These are phyloP conservation scores for Drosophila eugracilis DNA, from an alignment of 1,140 invertebrate species.

Conservation along the genomic window DNA sequence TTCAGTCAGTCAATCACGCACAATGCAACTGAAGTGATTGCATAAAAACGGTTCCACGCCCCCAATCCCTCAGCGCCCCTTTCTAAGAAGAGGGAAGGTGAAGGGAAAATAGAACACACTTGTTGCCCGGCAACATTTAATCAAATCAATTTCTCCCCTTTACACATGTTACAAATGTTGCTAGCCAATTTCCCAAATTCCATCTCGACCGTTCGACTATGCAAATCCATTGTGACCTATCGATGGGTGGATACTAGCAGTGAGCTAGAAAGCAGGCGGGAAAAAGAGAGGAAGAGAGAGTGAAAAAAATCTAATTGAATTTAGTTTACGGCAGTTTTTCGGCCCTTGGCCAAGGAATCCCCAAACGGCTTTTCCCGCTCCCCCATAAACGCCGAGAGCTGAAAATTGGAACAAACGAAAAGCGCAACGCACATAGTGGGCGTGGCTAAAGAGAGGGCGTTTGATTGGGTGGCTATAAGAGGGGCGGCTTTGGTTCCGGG, in stretches of 20 bases:
- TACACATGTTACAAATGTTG: slow-evolving; percentile 60
- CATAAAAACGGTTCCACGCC: slow-evolving; percentile 9
- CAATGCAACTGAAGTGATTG: slow-evolving; percentile 24
- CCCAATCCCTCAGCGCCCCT: slow-evolving; percentile 17
- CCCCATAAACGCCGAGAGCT: background rate
- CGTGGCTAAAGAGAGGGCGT: no score
- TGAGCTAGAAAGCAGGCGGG: background rate
- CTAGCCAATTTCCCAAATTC: slow-evolving; percentile 30
- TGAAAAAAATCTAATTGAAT: slow-evolving; percentile 75
- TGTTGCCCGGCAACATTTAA: slow-evolving; percentile 68
- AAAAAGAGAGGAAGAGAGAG: background rate
- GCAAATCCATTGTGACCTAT: slow-evolving; percentile 74
- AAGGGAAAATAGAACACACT: slow-evolving; percentile 31
- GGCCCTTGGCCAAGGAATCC: slow-evolving; percentile 48
- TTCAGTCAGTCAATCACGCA: slow-evolving; percentile 34
- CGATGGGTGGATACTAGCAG: background rate
- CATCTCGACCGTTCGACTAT: slow-evolving; percentile 29
- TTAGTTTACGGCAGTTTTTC: slow-evolving; percentile 76
- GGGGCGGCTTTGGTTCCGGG: background rate
- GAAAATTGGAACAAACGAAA: slow-evolving; percentile 59
- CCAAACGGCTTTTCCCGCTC: slow-evolving; percentile 10
- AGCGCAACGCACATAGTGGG: slow-evolving; percentile 54
- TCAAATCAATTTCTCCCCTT: slow-evolving; percentile 66
- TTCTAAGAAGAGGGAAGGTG: no score
- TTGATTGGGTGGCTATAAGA: background rate